Evolutionary conservation across 1,140 invertebrate genomes (phyloP).

Genomic region (Pomacea maculata): DNA sequence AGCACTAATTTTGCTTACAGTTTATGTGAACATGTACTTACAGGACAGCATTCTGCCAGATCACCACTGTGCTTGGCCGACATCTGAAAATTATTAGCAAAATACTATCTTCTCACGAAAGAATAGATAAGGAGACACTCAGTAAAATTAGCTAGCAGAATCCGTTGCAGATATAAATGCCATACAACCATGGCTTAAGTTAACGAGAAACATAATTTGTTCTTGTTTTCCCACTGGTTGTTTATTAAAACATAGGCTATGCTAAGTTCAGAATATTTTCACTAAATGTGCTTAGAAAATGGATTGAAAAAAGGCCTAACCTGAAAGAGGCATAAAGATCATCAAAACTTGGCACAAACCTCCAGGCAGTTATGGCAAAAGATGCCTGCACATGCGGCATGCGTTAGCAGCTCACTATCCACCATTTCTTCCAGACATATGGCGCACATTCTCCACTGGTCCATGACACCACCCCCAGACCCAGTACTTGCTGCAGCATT

Average conservation of each 20-base stretch:
- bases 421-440: conserved; percentile 75
- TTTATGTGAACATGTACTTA: conserved; percentile 48
- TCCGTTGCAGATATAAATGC: too few relatives aligned
- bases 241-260: too few relatives aligned
- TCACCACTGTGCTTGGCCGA: conserved; percentile 67
- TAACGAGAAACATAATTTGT: too few relatives aligned
- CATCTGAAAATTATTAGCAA: conserved; percentile 58
- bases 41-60: conserved; percentile 68
- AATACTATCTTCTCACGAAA: too few relatives aligned
- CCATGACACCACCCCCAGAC: conserved; percentile 8
- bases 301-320: too few relatives aligned
- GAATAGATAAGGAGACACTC: too few relatives aligned
- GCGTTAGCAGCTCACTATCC: conserved; percentile 70
- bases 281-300: too few relatives aligned
- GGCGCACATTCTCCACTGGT: conserved; percentile 68
- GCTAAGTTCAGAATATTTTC: too few relatives aligned
- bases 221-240: too few relatives aligned
- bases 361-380: conserved; percentile 73
- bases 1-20: too few relatives aligned
- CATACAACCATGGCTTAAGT: too few relatives aligned
- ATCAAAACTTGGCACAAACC: conserved; percentile 62
- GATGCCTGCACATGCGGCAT: conserved; percentile 70
- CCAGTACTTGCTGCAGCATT: neutral
- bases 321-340: neutral
- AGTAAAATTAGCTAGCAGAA: too few relatives aligned